These are phyloP conservation scores for Erebia epiphron DNA, from an alignment of 2,888 invertebrate genomes.

Conservation along the genomic window DNA sequence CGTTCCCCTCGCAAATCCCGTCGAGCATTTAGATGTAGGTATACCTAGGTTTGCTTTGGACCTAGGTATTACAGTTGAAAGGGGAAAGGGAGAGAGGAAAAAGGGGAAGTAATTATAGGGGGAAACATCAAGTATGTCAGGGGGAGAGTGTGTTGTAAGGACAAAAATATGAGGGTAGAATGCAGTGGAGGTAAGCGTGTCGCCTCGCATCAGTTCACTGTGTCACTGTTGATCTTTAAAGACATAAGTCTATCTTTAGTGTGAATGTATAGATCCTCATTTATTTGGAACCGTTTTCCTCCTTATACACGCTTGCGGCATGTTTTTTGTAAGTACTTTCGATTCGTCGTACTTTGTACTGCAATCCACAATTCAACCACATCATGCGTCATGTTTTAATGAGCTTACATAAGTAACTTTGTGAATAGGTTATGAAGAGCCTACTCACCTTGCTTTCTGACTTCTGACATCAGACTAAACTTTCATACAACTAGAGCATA, in stretches of 20 bases:
- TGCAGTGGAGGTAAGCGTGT: constrained; percentile 77
- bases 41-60: constrained; percentile 63
- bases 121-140: constrained; percentile 81
- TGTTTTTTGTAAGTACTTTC: constrained; percentile 11
- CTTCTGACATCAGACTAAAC: neutral
- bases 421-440: neutral
- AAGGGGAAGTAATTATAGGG: constrained; percentile 74
- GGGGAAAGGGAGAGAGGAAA: constrained; percentile 50
- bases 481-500: neutral
- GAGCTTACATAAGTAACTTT: neutral
- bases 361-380: neutral
- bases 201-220: constrained; percentile 78
- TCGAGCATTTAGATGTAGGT: constrained; percentile 61
- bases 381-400: neutral
- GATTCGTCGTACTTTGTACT: neutral
- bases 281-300: constrained; percentile 17
- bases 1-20: constrained; percentile 76
- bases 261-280: constrained; percentile 28
- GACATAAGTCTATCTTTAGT: constrained; percentile 48
- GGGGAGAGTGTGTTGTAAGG: constrained; percentile 77
- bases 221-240: constrained; percentile 78
- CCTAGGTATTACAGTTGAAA: constrained; percentile 65
- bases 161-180: constrained; percentile 76
- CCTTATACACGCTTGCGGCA: neutral
- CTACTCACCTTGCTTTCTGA: neutral